Evolutionary conservation across 1,140 invertebrate species (phyloP).

Genomic region (Whitmania pigra): DNA sequence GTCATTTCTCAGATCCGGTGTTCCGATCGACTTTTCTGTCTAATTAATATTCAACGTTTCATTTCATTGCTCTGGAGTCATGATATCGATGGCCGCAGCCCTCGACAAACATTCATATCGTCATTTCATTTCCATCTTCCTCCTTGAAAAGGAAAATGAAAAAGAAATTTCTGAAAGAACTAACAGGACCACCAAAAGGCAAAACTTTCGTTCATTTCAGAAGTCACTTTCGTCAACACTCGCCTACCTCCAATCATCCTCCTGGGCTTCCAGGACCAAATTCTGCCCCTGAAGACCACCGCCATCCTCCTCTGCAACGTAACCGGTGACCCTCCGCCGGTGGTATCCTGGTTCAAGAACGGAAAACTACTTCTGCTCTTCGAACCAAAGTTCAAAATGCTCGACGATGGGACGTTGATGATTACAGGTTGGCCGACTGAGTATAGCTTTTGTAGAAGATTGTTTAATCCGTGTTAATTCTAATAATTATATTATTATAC

Average conservation of each 20-base stretch:
- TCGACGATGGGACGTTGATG: conserved; percentile 58
- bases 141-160: too few species aligned
- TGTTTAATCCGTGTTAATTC: background rate
- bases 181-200: background rate
- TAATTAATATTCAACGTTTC: too few species aligned
- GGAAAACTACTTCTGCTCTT: conserved; percentile 48
- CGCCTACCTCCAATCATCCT: conserved; percentile 67
- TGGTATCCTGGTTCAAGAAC: conserved; percentile 70
- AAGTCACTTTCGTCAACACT: conserved; percentile 13
- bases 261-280: conserved; percentile 78
- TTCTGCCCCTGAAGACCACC: conserved; percentile 62
- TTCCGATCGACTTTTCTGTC: too few species aligned
- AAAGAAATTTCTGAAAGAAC: background rate
- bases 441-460: background rate
- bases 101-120: too few species aligned
- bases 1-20: too few species aligned
- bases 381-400: conserved; percentile 50
- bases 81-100: too few species aligned
- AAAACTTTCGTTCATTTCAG: background rate
- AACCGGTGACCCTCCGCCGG: conserved; percentile 53
- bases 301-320: conserved; percentile 70
- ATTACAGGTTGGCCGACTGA: conserved; percentile 56
- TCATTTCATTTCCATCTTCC: too few species aligned
- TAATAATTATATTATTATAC: too few species aligned
- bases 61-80: too few species aligned